Conservation (phyloP, 2,797 vertebrate genomes). For the Malacoraja senta region DNA sequence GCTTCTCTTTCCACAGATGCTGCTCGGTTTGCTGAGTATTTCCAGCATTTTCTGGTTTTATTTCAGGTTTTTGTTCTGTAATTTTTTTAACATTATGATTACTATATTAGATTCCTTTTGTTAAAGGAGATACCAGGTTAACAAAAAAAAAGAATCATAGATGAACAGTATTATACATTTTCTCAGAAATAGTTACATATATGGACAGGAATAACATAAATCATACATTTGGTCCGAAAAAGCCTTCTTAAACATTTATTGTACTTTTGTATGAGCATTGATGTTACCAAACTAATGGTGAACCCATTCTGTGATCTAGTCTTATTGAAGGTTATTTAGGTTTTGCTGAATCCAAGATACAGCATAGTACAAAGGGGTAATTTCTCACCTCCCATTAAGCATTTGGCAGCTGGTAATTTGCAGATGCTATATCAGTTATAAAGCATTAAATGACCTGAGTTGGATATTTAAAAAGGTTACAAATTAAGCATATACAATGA, state of each 20-base stretch:
- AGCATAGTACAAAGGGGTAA: not conserved
- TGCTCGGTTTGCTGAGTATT: too few species aligned
- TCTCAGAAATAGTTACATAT: not conserved
- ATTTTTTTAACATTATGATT: too few species aligned
- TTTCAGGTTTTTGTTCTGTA: too few species aligned
- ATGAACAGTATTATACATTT: not conserved
- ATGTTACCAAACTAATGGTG: conserved; percentile 13
- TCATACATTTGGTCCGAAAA: not conserved
- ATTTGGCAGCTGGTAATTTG: not conserved
- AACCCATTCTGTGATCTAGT: not conserved
- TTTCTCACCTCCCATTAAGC: not conserved
- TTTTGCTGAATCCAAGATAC: not conserved
- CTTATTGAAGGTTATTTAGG: not conserved
- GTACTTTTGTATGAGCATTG: not conserved
- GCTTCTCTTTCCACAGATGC: too few species aligned
- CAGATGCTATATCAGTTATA: not conserved
- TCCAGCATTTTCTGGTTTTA: too few species aligned
- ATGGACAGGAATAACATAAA: not conserved
- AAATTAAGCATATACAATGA: not conserved
- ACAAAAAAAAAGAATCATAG: not conserved
- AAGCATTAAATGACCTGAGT: not conserved
- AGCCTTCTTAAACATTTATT: not conserved
- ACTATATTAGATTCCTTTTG: not conserved
- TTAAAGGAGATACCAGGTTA: not conserved
- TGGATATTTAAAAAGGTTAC: not conserved